These are phyloP conservation scores for Drosophila sproati DNA, from an alignment of 1,140 invertebrate species.

Conservation along the genomic window DNA sequence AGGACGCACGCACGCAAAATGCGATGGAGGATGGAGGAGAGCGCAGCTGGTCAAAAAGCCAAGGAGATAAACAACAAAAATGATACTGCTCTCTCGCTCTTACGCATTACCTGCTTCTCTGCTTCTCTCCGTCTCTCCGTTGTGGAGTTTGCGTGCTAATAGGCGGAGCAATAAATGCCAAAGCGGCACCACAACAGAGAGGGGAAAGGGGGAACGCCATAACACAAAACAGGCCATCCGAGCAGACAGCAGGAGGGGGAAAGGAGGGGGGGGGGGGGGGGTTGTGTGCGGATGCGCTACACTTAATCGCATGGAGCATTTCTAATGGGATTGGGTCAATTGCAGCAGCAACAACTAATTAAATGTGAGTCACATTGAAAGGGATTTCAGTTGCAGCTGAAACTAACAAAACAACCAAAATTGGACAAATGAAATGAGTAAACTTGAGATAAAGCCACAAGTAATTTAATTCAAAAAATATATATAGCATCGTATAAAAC, in stretches of 20 bases:
- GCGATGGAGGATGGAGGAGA: neutral
- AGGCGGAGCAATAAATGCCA: slow-evolving; percentile 78
- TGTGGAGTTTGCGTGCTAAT: slow-evolving; percentile 62
- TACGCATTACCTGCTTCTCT: neutral
- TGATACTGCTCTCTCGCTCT: slow-evolving; percentile 39
- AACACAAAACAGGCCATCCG: slow-evolving; percentile 57
- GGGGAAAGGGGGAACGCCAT: neutral
- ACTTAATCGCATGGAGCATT: slow-evolving; percentile 10
- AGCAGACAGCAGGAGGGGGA: slow-evolving; percentile 10
- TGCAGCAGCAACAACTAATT: slow-evolving; percentile 5
- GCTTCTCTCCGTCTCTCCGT: neutral
- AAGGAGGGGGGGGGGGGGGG: too few species aligned
- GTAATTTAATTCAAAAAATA: neutral
- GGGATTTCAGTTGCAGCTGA: neutral
- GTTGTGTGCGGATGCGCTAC: slow-evolving; percentile 28
- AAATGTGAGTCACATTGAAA: neutral
- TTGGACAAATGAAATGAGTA: neutral
- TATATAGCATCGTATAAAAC: too few species aligned
- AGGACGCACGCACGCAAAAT: neutral
- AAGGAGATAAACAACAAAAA: slow-evolving; percentile 42
- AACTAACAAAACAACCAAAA: neutral
- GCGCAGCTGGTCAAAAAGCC: slow-evolving; percentile 15
- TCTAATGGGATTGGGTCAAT: slow-evolving; percentile 13
- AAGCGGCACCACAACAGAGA: slow-evolving; percentile 15
- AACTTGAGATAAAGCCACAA: neutral